Base-by-base conservation (phyloP, 2,797 vertebrate species). In the Schizopygopsis pylzovi region DNA sequence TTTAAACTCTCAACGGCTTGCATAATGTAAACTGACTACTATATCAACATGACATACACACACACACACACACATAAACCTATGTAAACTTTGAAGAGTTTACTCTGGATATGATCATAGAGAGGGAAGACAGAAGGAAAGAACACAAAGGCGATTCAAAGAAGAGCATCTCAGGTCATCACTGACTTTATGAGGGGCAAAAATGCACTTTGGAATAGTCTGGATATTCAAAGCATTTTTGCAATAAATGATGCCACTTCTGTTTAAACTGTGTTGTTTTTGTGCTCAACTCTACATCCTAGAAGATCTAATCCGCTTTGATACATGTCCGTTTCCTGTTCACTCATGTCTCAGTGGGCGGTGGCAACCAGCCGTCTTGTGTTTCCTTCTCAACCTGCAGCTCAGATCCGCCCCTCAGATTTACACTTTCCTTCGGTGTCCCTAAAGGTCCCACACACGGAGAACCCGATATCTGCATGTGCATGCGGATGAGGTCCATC, bases 371-470 rank as follows among this genome's bases (percentile, higher is more conserved):
- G 88, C 89, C 87, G 82, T 39, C 85, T 70, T 75, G 75, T 83
- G 65, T 82, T 88, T 82, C 49, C 84, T 91, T 91, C 92, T 93
- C 92, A 49, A 75, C 20, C 61, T 37, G 25, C 59, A 81, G 78
- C 61, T 84, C 61, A 76, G 47, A 85, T 79, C 63, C 16, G 11
- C 67, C 52, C 49, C 47, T 73, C 52, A 87, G 86, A 81, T 85
- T 85, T 89, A 84, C 39, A 65, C 86, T 79, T 79, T 81, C 65
- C 78, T 68, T 85, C 68, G 15, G 88, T 88, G 90, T 85, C 89
- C 90, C 78, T 82, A 88, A 89, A 92, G 91, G 81, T 87, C 86
- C 93, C 92, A 92, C 93, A 28, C 47, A 63, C 87, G 93, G 91
- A 94, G 93, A 92, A 93, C 93, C 92, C 52, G 88, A 89, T 87